Evolutionary conservation across 2,113 vertebrate genomes (phyloP).

Genomic region (Ctenodactylus gundi): DNA sequence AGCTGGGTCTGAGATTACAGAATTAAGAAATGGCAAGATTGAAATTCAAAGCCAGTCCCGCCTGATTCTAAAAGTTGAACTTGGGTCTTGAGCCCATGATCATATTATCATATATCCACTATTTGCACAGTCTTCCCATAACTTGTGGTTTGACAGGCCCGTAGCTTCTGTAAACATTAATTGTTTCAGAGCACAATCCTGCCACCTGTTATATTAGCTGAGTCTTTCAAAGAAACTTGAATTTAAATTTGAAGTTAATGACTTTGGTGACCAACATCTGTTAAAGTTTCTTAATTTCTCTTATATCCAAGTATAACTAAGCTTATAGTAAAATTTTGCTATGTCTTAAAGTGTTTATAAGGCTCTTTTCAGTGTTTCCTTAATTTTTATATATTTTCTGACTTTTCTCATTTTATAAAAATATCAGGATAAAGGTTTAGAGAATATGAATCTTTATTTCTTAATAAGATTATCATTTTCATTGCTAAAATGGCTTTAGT

Average conservation of each 20-base stretch:
- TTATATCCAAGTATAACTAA: not conserved
- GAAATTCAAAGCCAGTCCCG: not conserved
- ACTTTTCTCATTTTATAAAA: not conserved
- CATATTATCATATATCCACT: not conserved
- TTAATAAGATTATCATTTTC: not conserved
- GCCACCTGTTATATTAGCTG: not conserved
- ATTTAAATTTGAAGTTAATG: slow-evolving; percentile 35
- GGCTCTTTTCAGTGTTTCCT: not conserved
- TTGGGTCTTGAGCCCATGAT: not conserved
- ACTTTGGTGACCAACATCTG: not conserved
- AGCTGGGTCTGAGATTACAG: not conserved
- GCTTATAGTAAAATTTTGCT: not conserved
- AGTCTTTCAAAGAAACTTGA: not conserved
- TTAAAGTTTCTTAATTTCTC: not conserved
- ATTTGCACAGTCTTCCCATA: not conserved
- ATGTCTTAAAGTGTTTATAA: not conserved
- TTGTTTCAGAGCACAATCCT: not conserved
- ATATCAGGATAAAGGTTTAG: not conserved
- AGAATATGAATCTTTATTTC: not conserved
- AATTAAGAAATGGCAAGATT: not conserved
- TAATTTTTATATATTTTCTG: not conserved
- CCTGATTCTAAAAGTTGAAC: not conserved
- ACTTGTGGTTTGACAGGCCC: not conserved
- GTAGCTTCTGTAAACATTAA: not conserved
- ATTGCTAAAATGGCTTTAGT: not conserved